Evolutionary conservation across 2,113 vertebrate genomes (phyloP), one percentile per base, ranked within the genome.

Genomic region (Gracilinanus agilis): DNA sequence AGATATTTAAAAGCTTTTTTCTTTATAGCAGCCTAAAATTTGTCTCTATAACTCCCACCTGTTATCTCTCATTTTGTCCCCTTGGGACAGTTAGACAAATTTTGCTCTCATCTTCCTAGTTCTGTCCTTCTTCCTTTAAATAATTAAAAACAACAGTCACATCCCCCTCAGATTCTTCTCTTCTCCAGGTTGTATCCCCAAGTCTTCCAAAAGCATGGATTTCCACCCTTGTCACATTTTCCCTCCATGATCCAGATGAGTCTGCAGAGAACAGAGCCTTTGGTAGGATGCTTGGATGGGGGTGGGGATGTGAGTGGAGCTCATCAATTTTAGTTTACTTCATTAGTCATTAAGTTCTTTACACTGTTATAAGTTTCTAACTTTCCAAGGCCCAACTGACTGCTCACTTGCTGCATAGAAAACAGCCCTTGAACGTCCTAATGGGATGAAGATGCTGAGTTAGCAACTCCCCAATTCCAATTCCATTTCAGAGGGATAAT

Each of bases 381-480:
- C 0, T 92, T 91, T 92, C 44, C n/a, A 34, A 56, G 44, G 44
- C 49, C 49, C 24, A 53, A 90, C n/a, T 83, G 54, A 55, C 53
- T 54, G 23, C 61, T 9, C 49, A 90, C 49, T n/a, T 13, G n/a
- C 27, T n/a, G 27, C 49, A 53, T 53, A 40, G 53, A 54, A 88
- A 92, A 75, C 91, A 75, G 34, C 67, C 67, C 1, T n/a, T 54
- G 34, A n/a, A 24, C n/a, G 24, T 88, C 54, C 90, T 93, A 92
- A 94, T 92, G 89, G 75, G 49, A 7, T 53, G 75, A 61, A 53
- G 54, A 94, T 90, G 89, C 89, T 90, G 89, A 90, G 24, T 90
- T 27, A 90, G 89, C 49, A 44, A 83, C 94, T 61, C 34, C 40
- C 54, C 55, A 90, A 88, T 16, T 55, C 34, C 54, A 61, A 25